phyloP scores from a whole-genome alignment of 2,113 vertebrate genomes.

The Gallinago undulata region DNA sequence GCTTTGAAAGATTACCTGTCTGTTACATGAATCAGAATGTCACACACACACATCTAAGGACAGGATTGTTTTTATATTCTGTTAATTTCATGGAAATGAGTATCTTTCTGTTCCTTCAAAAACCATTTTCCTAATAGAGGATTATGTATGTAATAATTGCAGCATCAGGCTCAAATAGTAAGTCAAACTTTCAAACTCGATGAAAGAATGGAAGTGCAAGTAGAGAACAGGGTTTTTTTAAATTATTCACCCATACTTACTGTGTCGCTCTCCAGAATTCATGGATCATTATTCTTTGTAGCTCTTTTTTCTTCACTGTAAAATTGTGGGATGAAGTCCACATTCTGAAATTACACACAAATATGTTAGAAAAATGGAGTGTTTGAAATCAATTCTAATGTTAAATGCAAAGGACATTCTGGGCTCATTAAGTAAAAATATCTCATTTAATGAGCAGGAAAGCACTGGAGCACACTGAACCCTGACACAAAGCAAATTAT shows the following conservation, averaged over 20 bases:
- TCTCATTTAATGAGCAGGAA: constrained; percentile 84
- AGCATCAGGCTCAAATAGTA: neutral
- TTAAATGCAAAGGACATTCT: constrained; percentile 77
- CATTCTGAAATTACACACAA: constrained; percentile 56
- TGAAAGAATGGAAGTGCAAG: neutral
- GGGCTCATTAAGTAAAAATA: constrained; percentile 84
- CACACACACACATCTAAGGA: neutral
- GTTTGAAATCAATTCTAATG: constrained; percentile 77
- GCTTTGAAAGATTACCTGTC: neutral
- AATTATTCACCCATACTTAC: constrained; percentile 40
- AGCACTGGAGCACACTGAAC: constrained; percentile 79
- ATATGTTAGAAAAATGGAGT: constrained; percentile 72
- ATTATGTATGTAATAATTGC: neutral
- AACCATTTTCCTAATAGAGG: neutral
- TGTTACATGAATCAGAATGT: neutral
- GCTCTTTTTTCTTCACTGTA: constrained; percentile 46
- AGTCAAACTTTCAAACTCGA: constrained; percentile 14
- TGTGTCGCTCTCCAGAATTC: constrained; percentile 8
- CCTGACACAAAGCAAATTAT: constrained; percentile 84
- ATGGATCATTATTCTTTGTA: constrained; percentile 67
- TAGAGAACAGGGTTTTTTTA: neutral
- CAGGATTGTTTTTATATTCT: neutral
- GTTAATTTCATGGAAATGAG: neutral
- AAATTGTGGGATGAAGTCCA: constrained; percentile 51
- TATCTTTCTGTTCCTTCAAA: neutral